Conservation (phyloP, 1,140 invertebrate genomes). For the Adoxophyes honmai region DNA sequence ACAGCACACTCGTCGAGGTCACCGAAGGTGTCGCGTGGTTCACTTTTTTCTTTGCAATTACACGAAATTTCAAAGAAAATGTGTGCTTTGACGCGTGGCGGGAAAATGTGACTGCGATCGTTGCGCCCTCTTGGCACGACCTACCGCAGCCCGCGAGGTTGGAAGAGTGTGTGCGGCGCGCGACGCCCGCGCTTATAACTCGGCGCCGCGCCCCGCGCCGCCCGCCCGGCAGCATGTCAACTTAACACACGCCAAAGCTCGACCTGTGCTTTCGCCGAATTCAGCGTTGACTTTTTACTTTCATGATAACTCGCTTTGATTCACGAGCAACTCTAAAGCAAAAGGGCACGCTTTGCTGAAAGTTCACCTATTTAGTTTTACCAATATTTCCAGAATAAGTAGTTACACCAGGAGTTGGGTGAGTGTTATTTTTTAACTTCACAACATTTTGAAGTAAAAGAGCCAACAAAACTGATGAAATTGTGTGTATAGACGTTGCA, state of each 20-base stretch:
- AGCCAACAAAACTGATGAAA: too few relatives aligned
- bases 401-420: too few relatives aligned
- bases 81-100: slow-evolving; percentile 43
- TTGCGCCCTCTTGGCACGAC: slow-evolving; percentile 62
- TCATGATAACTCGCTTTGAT: too few relatives aligned
- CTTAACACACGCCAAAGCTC: slow-evolving; percentile 30
- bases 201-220: slow-evolving; percentile 16
- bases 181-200: slow-evolving; percentile 41
- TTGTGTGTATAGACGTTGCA: too few relatives aligned
- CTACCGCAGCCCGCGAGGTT: slow-evolving; percentile 61
- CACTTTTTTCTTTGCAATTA: slow-evolving; percentile 73
- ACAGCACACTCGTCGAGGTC: slow-evolving; percentile 58
- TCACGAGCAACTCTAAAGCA: slow-evolving; percentile 33
- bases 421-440: too few relatives aligned
- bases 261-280: slow-evolving; percentile 17
- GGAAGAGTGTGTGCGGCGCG: slow-evolving; percentile 52
- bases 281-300: too few relatives aligned
- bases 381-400: too few relatives aligned
- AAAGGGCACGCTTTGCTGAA: too few relatives aligned
- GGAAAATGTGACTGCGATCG: slow-evolving; percentile 54
- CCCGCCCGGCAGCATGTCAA: slow-evolving; percentile 1
- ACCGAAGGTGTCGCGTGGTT: slow-evolving; percentile 53
- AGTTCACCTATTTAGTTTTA: too few relatives aligned
- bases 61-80: slow-evolving; percentile 74
- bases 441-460: too few relatives aligned